phyloP scores from a whole-genome alignment of 64 coral and sea anemone genomes.

The Platygyra sinensis region DNA sequence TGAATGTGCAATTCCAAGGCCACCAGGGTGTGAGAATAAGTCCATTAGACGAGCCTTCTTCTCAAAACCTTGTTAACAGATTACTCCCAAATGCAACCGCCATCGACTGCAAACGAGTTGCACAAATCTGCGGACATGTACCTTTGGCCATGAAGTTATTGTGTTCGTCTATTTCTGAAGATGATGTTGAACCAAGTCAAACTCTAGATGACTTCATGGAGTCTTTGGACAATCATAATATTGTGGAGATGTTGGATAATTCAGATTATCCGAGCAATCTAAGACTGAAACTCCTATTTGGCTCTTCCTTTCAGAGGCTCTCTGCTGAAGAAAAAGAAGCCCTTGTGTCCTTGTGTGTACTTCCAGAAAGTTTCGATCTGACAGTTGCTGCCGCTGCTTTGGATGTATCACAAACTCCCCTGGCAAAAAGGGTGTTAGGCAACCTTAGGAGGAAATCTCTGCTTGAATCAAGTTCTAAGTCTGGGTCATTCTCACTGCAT shows the following conservation, averaged over 20 bases:
- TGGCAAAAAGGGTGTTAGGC: no score
- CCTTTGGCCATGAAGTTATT: slow-evolving; percentile 1
- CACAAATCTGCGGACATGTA: background rate
- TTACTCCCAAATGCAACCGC: no score
- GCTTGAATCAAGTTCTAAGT: background rate
- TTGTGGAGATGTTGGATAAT: no score
- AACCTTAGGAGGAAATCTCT: no score
- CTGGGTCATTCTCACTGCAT: background rate
- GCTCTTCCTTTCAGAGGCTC: slow-evolving; percentile 37
- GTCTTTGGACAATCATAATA: background rate
- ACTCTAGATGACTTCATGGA: background rate
- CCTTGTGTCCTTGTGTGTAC: slow-evolving; percentile 23
- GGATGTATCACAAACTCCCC: no score
- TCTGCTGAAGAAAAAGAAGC: background rate
- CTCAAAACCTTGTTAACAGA: no score
- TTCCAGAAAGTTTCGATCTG: no score
- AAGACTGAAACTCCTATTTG: background rate
- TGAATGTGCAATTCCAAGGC: no score
- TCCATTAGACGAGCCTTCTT: no score
- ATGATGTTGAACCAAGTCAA: background rate
- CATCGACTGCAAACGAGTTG: background rate
- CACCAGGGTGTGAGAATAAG: no score
- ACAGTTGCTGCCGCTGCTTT: no score
- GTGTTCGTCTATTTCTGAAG: background rate
- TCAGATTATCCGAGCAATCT: no score